Base-by-base conservation (phyloP, 2,888 invertebrate species). In the Troides oblongomaculatus region DNA sequence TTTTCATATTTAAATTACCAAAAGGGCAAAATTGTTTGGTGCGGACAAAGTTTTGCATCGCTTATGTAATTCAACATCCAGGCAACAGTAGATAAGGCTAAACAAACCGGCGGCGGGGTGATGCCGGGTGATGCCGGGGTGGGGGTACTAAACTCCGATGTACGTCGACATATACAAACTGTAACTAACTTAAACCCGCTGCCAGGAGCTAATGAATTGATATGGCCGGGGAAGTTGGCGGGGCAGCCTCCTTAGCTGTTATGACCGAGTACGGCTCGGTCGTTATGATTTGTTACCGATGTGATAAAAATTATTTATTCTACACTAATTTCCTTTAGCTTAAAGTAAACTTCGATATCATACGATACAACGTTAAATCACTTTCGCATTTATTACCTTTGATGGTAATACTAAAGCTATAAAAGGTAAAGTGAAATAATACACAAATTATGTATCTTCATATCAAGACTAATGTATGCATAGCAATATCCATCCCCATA, bases 151-250 rank as follows among this genome's bases (percentile, higher is more conserved):
- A 63, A 71, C 72, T 70, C 70, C 73, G 77, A 76, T 76, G 78
- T 76, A 79, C 74, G 79, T 78, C 80, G 79, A 81, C 82, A 76
- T 75, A 78, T 79, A 46, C 46, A 78, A 75, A 77, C 76, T 77
- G 73, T 79, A 80, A 83, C 79, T 81, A 71, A 73, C 74, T 78
- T 79, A 65, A 75, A 80, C 79, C 82, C 77, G 77, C 75, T 75
- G 75, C 77, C 71, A 74, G 73, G 70, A 75, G 76, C 79, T 85
- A 86, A 82, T 84, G 82, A 85, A 85, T 82, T 81, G 79, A 75
- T 77, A 76, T 74, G 74, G 76, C 74, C 65, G 68, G 69, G 75
- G 67, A 75, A 73, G 75, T 78, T 77, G 76, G 77, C 74, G 69
- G 69, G 70, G 70, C 72, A 72, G 73, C 75, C 72, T 73, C 72